Evolutionary conservation across 2,113 vertebrate species (phyloP), one percentile per base, ranked within the genome.

Genomic region (Dipodomys spectabilis): DNA sequence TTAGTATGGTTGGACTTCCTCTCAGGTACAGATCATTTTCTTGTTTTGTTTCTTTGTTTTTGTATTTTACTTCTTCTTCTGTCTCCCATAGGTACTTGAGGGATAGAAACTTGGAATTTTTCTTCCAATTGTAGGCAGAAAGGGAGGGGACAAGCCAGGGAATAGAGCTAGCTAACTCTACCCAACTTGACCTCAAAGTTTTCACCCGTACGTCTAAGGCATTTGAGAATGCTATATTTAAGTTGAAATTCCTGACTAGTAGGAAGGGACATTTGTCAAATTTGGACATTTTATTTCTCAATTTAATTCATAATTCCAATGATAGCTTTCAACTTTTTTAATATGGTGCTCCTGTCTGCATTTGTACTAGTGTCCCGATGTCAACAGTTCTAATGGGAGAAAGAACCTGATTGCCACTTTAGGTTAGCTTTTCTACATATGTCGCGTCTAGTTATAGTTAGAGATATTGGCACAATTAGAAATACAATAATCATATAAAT

Each of bases 261-360:
- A 39, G 68, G 39, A 95, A 94, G 18, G 44, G 7, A 19, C 11
- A 77, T 72, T 75, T 93, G 35, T 92, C 72, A 93, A 74, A 65
- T 9, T 88, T 71, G 39, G 45, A 60, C n/a, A 83, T 93, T 97
- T 69, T 92, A 71, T 82, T 92, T 88, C 62, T 92, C n/a, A 89
- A 12, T 35, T 82, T 32, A 30, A 53, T 53, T 53, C 49, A 68
- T 88, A 82, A 71, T 23, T 44, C 83, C 53, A 92, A 77, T 92
- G 92, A 92, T 60, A 49, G 86, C 91, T 80, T 94, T 28, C 45
- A 88, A 92, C 84, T 84, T 71, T 22, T 82, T 60, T 60, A 72
- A n/a, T 49, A 71, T 18, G 2, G 22, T 71, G 5, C 32, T 75
- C 79, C 83, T 18, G 16, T 81, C 44, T 93, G n/a, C 25, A 10